Conservation (phyloP, 2,113 vertebrate genomes). For the Bolborhynchus lineola region DNA sequence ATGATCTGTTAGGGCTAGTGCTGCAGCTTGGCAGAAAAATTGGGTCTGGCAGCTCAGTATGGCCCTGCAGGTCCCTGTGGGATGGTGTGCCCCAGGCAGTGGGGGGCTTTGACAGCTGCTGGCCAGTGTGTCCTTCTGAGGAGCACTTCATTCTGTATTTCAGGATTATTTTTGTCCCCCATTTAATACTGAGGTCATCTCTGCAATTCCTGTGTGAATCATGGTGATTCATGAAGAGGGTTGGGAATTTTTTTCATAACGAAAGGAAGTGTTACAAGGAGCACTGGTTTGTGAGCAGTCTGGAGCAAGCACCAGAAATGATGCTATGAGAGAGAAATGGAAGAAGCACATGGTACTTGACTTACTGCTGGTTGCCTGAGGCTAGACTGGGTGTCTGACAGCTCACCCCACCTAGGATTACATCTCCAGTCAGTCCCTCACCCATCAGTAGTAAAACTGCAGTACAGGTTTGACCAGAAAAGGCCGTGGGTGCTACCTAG, state of each 20-base stretch:
- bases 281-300: neutral
- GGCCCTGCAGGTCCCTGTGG: neutral
- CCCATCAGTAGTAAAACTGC: neutral
- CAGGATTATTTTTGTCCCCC: neutral
- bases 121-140: neutral
- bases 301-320: neutral
- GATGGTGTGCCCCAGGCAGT: neutral
- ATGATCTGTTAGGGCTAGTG: neutral
- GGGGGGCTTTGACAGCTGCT: neutral
- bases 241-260: neutral
- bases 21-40: neutral
- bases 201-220: neutral
- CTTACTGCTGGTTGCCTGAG: neutral
- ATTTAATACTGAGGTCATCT: neutral
- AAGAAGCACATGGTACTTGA: fast-evolving
- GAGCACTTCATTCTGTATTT: neutral
- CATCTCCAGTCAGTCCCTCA: neutral
- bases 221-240: neutral
- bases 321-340: neutral
- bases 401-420: neutral
- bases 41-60: fast-evolving
- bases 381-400: neutral
- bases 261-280: neutral
- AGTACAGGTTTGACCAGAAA: neutral
- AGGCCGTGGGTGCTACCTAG: neutral